Conservation (phyloP, 2,888 invertebrate species). For the Polydrusus cervinus region DNA sequence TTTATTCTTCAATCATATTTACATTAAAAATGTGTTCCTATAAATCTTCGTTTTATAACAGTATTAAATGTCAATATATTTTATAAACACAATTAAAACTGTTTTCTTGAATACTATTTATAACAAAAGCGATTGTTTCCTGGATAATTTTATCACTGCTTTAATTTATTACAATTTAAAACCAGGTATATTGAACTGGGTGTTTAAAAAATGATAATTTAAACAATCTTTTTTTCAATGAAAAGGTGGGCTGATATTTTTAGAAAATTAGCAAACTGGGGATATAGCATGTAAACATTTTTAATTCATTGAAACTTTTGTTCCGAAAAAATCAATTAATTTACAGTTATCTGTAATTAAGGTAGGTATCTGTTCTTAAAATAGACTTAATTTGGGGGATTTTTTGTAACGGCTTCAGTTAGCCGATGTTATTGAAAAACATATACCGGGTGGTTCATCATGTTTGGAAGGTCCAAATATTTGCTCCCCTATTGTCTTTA, state of each 20-base stretch:
- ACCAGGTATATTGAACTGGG: neutral
- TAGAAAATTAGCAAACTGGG: too few relatives aligned
- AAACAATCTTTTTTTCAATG: neutral
- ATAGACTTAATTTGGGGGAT: too few relatives aligned
- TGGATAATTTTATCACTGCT: conserved; percentile 26
- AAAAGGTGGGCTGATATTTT: neutral
- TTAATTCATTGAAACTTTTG: neutral
- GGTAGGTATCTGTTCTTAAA: too few relatives aligned
- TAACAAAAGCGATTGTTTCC: conserved; percentile 35
- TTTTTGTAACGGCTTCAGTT: too few relatives aligned
- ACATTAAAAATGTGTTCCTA: conserved; percentile 50
- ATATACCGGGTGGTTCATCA: too few relatives aligned
- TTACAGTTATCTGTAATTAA: too few relatives aligned
- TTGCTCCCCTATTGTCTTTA: too few relatives aligned
- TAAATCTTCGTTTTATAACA: conserved; percentile 53
- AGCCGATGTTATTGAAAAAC: too few relatives aligned
- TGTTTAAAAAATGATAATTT: neutral
- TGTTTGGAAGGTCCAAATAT: too few relatives aligned
- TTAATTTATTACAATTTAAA: conserved; percentile 32
- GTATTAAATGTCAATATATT: conserved; percentile 51
- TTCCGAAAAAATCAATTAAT: too few relatives aligned
- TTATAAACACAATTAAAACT: conserved; percentile 44
- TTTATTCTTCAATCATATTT: conserved; percentile 50
- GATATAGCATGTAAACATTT: too few relatives aligned
- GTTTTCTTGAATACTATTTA: conserved; percentile 48